Evolutionary conservation across 2,113 vertebrate genomes (phyloP).

Genomic region (Zosterops lateralis): DNA sequence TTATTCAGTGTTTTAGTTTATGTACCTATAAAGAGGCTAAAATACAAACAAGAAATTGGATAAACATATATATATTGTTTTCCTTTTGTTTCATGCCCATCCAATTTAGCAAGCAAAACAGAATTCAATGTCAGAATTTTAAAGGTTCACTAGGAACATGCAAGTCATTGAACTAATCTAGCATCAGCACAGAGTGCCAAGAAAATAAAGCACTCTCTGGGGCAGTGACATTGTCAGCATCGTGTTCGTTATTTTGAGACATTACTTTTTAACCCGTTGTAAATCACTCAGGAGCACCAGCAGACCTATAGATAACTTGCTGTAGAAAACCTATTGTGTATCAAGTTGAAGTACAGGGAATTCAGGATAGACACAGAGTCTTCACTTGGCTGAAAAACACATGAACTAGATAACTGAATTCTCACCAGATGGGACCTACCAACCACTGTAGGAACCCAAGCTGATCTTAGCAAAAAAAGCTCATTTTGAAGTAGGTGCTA

Average conservation of each 20-base stretch:
- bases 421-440: not conserved
- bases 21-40: not conserved
- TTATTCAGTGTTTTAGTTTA: not conserved
- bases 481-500: not conserved
- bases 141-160: not conserved
- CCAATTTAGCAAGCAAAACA: not conserved
- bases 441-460: not conserved
- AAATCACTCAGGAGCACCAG: not conserved
- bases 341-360: not conserved
- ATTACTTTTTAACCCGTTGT: not conserved
- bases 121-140: not conserved
- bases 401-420: not conserved
- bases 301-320: not conserved
- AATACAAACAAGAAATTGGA: not conserved
- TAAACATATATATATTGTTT: not conserved
- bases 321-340: not conserved
- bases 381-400: not conserved
- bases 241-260: fast-evolving
- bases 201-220: not conserved
- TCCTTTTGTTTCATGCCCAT: not conserved
- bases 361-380: not conserved
- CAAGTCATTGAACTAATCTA: not conserved
- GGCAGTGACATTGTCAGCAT: not conserved
- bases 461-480: not conserved
- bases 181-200: not conserved